Evolutionary conservation across 2,113 vertebrate species (phyloP), one percentile per base, ranked within the genome.

Genomic region (Axis porcinus): DNA sequence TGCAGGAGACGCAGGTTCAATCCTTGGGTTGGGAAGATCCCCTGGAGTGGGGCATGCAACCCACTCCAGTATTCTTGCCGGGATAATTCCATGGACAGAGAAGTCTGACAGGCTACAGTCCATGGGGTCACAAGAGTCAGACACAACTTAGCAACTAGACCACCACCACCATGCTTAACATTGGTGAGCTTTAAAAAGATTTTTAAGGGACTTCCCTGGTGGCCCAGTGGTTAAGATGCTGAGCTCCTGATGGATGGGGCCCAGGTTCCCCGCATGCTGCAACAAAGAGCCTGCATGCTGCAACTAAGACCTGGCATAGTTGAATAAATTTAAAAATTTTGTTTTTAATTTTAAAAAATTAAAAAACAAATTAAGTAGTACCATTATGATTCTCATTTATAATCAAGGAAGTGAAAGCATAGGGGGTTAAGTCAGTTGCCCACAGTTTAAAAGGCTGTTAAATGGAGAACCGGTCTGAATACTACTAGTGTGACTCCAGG

Each of bases 261-360:
- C 36, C 21, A 25, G n/a, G 70, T 74, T 43, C 6, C 70, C 36
- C 21, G 0, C 2, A 43, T 43, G 21, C 12, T 6, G 2, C 36
- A 43, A 74, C 21, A 74, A 74, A 74, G 70, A 74, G 70, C 11
- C 36, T 43, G 21, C 36, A 14, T 43, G 21, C 36, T 74, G 36
- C 70, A 43, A 43, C 21, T 74, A 74, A 74, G 70, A 25, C 36
- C 36, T 1, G 4, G 70, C 36, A 25, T 25, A 43, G 25, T 0
- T 25, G 36, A 74, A 74, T 40, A 40, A 17, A 70, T 36, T 70
- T 0, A 40, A 40, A 40, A 40, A 30, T 21, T 2, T 1, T 13
- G 47, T 33, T 47, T 33, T 15, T 11, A 57, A 64, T 40, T 25
- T 13, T 23, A 25, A 74, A 43, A 54, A 33, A 50, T 16, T 96